Percentiles rank a stretch among this genome's conserved stretches.
These are phyloP conservation scores for Oncorhynchus gorbuscha DNA, from an alignment of 2,113 vertebrate species.

Conservation along the genomic window DNA sequence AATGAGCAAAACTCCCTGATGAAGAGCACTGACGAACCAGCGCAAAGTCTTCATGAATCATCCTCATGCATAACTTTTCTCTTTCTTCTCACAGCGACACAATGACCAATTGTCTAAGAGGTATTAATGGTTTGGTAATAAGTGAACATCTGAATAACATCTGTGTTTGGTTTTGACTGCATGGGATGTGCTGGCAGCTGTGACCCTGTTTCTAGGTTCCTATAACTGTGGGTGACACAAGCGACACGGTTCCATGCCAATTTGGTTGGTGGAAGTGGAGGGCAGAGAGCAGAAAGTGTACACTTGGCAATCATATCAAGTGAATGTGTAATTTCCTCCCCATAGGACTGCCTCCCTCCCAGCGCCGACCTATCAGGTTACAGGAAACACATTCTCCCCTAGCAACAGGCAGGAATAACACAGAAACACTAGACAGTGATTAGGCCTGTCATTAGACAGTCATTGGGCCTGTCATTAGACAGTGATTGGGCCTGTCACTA, in stretches of 20 bases:
- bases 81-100: neutral
- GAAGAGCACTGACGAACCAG: neutral
- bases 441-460: no score
- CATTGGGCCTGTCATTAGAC: no score
- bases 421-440: slow-evolving; percentile 45
- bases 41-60: neutral
- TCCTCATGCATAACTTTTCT: neutral
- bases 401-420: slow-evolving; percentile 49
- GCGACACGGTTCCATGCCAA: slow-evolving; percentile 17
- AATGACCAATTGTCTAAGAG: neutral
- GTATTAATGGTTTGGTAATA: neutral
- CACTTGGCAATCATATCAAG: slow-evolving; percentile 68
- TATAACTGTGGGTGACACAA: no score
- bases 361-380: slow-evolving; percentile 62
- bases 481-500: no score
- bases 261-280: slow-evolving; percentile 35
- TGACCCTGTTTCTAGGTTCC: slow-evolving; percentile 8
- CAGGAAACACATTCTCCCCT: slow-evolving; percentile 68
- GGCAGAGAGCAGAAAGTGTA: neutral
- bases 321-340: slow-evolving; percentile 68
- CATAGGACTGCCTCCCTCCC: slow-evolving; percentile 39
- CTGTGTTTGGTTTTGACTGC: neutral
- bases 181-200: slow-evolving; percentile 1
- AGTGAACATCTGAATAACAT: neutral
- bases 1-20: neutral